A percentile compares a stretch with the other conserved stretches of the same genome.
phyloP scores from a whole-genome alignment of 1,140 invertebrate genomes.

The Idris sp. region DNA sequence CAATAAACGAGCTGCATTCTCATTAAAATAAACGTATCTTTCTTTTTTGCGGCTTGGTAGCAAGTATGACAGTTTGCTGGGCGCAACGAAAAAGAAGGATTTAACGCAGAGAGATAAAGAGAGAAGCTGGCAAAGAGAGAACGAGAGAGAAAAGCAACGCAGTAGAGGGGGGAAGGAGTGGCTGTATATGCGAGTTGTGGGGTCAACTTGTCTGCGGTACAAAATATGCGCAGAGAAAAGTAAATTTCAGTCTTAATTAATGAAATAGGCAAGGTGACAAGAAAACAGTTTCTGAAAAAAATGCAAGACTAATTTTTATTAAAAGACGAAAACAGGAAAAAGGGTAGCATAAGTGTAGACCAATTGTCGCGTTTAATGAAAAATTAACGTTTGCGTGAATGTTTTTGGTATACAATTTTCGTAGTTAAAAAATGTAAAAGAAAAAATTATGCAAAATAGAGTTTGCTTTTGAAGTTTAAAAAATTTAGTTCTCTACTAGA shows the following conservation, averaged over 20 bases:
- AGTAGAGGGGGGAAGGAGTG: constrained; percentile 30
- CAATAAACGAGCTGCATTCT: constrained; percentile 75
- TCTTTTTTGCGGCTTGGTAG: constrained; percentile 63
- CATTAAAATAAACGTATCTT: constrained; percentile 76
- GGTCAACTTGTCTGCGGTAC: constrained; percentile 41
- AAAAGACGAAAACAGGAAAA: constrained; percentile 12
- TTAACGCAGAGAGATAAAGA: no score
- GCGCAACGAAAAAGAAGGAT: constrained; percentile 31
- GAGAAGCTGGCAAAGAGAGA: constrained; percentile 11
- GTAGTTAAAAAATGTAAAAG: no score
- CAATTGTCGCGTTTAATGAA: constrained; percentile 25
- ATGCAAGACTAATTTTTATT: constrained; percentile 28
- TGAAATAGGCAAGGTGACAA: constrained; percentile 50
- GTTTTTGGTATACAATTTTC: no score
- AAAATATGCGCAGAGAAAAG: constrained; percentile 69
- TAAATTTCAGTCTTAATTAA: constrained; percentile 63
- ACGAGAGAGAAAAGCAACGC: constrained; percentile 12
- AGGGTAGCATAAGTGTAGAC: not conserved
- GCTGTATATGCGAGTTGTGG: constrained; percentile 43
- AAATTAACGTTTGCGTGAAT: constrained; percentile 1
- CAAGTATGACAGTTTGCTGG: constrained; percentile 43
- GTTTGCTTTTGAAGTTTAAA: no score
- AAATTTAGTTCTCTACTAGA: no score
- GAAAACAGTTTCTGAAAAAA: constrained; percentile 29
- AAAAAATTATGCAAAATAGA: no score